Evolutionary conservation across 1,140 invertebrate genomes (phyloP).

Genomic region (Drosophila sproati): DNA sequence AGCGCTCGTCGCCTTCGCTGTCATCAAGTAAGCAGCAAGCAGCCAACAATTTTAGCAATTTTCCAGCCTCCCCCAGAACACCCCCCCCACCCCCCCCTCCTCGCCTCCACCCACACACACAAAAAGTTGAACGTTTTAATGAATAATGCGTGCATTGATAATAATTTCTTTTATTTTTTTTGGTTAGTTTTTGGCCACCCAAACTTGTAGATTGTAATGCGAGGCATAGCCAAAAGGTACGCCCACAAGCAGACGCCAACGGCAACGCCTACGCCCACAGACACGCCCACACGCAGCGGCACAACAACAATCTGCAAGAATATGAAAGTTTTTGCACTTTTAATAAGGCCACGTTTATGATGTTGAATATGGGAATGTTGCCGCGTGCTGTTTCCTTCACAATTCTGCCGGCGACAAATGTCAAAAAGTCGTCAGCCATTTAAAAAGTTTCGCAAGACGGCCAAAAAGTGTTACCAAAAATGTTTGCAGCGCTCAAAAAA

Average conservation of each 20-base stretch:
- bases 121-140: constrained; percentile 78
- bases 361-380: constrained; percentile 38
- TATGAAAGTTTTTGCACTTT: constrained; percentile 73
- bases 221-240: constrained; percentile 14
- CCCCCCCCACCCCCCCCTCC: background rate
- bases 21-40: constrained; percentile 40
- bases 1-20: constrained; percentile 54
- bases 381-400: constrained; percentile 25
- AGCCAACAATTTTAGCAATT: constrained; percentile 7
- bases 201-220: constrained; percentile 32
- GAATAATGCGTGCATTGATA: constrained; percentile 82
- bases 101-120: background rate
- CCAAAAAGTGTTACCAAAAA: background rate
- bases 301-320: constrained; percentile 57
- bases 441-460: constrained; percentile 39
- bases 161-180: constrained; percentile 56
- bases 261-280: background rate
- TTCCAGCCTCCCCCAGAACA: background rate
- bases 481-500: background rate
- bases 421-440: constrained; percentile 66
- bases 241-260: background rate
- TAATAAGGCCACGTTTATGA: constrained; percentile 77
- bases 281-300: background rate
- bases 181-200: constrained; percentile 58
- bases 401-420: constrained; percentile 60